Evolutionary conservation across 2,888 invertebrate genomes (phyloP).

Genomic region (Drosophila neutralis): DNA sequence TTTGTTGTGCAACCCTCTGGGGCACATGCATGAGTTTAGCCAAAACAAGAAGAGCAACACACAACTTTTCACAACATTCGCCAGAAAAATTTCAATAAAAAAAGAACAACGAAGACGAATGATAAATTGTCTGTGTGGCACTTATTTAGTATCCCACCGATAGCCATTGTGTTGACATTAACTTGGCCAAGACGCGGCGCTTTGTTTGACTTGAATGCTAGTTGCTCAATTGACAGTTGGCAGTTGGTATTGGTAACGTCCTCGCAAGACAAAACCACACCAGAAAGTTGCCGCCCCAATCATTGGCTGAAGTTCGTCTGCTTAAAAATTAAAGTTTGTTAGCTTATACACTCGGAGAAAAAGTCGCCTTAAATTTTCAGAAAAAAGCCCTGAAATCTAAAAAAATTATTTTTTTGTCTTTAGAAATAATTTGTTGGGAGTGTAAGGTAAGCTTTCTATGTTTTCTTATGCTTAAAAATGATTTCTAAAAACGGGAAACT

Average conservation of each 20-base stretch:
- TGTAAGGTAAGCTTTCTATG: not conserved
- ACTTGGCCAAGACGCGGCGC: constrained; percentile 48
- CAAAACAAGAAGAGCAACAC: constrained; percentile 48
- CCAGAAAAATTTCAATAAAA: constrained; percentile 51
- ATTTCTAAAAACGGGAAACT: not conserved
- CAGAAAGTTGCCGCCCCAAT: constrained; percentile 58
- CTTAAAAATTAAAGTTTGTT: constrained; percentile 59
- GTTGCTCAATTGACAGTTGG: constrained; percentile 50
- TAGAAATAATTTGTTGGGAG: not conserved
- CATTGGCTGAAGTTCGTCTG: constrained; percentile 43
- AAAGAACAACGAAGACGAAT: constrained; percentile 24
- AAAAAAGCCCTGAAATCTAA: not conserved
- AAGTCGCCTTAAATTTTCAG: not conserved
- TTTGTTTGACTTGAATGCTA: constrained; percentile 69
- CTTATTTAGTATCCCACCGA: constrained; percentile 55
- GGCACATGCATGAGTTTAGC: constrained; percentile 42
- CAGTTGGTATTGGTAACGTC: constrained; percentile 69
- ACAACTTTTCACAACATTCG: constrained; percentile 67
- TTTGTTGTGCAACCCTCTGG: constrained; percentile 25
- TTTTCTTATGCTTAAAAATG: accelerated
- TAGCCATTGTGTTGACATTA: constrained; percentile 60
- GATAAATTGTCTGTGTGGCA: constrained; percentile 56
- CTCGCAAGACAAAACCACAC: constrained; percentile 42
- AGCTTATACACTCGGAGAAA: not conserved
- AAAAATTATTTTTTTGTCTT: not conserved